Evolutionary conservation across 2,797 vertebrate species (phyloP).

Genomic region (Scarus forsteni): DNA sequence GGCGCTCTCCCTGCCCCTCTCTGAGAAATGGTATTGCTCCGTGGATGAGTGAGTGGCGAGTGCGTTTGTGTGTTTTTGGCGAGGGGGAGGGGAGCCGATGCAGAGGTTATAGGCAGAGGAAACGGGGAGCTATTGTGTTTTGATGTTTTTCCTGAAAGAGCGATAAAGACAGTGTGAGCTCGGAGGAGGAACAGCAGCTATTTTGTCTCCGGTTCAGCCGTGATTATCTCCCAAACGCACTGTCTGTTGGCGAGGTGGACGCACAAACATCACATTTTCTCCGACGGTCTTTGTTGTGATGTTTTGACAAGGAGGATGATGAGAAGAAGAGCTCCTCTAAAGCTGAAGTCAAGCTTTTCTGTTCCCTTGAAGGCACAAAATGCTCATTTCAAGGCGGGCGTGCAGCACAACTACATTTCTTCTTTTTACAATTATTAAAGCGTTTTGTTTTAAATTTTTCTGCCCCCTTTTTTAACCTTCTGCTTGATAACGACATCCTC

Average conservation of each 20-base stretch:
- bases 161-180: slow-evolving; percentile 46
- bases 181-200: slow-evolving; percentile 42
- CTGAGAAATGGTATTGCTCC: slow-evolving; percentile 74
- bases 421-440: too few relatives aligned
- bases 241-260: slow-evolving; percentile 7
- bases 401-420: not conserved
- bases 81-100: slow-evolving; percentile 60
- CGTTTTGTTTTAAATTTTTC: too few relatives aligned
- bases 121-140: slow-evolving; percentile 63
- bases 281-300: slow-evolving; percentile 15
- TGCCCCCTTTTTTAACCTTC: too few relatives aligned
- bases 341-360: not conserved
- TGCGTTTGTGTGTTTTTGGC: slow-evolving; percentile 34
- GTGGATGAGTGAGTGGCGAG: slow-evolving; percentile 56
- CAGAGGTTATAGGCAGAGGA: slow-evolving; percentile 65
- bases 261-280: slow-evolving; percentile 22
- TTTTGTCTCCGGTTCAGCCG: slow-evolving; percentile 51
- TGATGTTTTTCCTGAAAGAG: slow-evolving; percentile 68
- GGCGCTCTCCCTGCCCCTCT: slow-evolving; percentile 67
- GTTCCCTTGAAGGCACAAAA: not conserved
- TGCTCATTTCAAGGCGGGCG: not conserved
- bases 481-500: too few relatives aligned
- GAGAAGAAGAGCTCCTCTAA: not conserved
- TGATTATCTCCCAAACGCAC: slow-evolving; percentile 54
- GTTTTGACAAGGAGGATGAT: not conserved